Conservation (phyloP, 1,140 invertebrate genomes). For the Frieseomelitta varia region DNA sequence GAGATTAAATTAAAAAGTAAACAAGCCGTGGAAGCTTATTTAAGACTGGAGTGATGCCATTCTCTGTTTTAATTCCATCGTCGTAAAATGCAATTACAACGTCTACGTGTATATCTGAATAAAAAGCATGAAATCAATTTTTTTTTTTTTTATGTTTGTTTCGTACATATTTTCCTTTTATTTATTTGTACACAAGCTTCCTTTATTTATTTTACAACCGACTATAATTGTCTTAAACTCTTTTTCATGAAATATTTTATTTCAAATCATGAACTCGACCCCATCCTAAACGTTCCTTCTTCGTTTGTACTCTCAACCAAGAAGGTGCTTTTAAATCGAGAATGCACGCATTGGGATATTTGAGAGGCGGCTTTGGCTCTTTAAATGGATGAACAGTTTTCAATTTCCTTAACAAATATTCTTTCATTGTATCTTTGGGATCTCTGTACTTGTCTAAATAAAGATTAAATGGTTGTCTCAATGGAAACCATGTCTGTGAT, state of each 20-base stretch:
- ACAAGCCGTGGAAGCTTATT: conserved; percentile 69
- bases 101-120: background rate
- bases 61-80: background rate
- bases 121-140: too few relatives aligned
- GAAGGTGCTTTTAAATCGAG: conserved; percentile 84
- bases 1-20: conserved; percentile 74
- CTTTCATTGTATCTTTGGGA: conserved; percentile 93
- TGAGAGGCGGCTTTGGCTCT: conserved; percentile 84
- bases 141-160: too few relatives aligned
- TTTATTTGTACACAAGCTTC: too few relatives aligned
- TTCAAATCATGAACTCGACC: conserved; percentile 87
- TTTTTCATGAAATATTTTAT: conserved; percentile 26
- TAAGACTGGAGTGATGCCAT: conserved; percentile 49
- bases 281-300: conserved; percentile 85
- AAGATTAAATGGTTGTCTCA: conserved; percentile 90
- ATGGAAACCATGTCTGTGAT: conserved; percentile 92
- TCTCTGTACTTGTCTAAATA: conserved; percentile 97
- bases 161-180: too few relatives aligned
- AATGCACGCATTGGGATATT: conserved; percentile 89
- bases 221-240: background rate
- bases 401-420: conserved; percentile 91
- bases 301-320: conserved; percentile 89
- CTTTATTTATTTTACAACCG: too few relatives aligned
- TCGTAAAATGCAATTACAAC: background rate
- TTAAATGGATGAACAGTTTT: conserved; percentile 92